phyloP scores from a whole-genome alignment of 2,888 invertebrate species.

The Lapara coniferarum region DNA sequence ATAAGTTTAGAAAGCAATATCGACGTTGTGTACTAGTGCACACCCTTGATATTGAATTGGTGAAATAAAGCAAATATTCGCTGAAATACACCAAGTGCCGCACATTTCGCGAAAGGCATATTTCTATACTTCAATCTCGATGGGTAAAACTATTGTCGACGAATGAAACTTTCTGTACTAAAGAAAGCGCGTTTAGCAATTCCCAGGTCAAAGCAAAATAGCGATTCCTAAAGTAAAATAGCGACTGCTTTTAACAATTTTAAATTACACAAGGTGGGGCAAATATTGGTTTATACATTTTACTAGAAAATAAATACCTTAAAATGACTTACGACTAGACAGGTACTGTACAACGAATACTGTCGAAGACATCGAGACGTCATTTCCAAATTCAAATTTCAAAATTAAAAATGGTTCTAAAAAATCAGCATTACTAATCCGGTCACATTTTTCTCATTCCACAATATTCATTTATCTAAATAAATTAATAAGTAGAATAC shows the following conservation, averaged over 20 bases:
- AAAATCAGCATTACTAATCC: not conserved
- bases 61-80: no score
- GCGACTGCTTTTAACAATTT: not conserved
- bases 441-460: constrained; percentile 26
- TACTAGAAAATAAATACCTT: constrained; percentile 43
- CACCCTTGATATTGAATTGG: no score
- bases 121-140: no score
- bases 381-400: constrained; percentile 39
- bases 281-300: constrained; percentile 15
- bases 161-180: no score
- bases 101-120: no score
- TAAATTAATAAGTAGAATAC: constrained; percentile 47
- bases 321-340: constrained; percentile 77
- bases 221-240: not conserved
- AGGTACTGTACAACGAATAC: constrained; percentile 81
- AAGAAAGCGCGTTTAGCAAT: no score
- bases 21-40: no score
- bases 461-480: constrained; percentile 33
- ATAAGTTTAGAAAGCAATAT: no score
- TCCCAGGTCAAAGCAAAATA: not conserved
- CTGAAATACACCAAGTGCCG: no score
- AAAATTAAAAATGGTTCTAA: constrained; percentile 32
- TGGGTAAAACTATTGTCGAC: no score
- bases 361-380: constrained; percentile 54
- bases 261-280: constrained; percentile 55